phyloP scores from a whole-genome alignment of 2,888 invertebrate genomes.

The Strigamia transsilvanica region DNA sequence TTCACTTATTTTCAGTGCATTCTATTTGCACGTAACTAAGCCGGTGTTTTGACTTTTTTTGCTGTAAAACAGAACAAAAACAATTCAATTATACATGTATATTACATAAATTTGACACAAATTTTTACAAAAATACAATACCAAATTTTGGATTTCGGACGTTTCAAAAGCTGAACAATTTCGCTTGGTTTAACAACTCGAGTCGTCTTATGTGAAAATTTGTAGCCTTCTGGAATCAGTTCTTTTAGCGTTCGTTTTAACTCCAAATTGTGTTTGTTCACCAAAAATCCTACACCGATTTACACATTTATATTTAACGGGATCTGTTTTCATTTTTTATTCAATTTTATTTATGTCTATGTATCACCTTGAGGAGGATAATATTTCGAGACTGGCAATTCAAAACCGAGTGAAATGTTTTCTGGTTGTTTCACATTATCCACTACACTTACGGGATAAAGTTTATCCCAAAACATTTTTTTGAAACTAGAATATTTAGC shows the following conservation, averaged over 20 bases:
- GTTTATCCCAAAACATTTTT: constrained; percentile 16
- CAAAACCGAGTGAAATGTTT: background rate
- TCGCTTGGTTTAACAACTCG: background rate
- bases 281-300: background rate
- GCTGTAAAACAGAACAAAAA: background rate
- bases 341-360: background rate
- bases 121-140: background rate
- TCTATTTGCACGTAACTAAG: background rate
- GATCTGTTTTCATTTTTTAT: background rate
- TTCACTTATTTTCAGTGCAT: background rate
- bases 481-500: background rate
- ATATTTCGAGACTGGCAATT: background rate
- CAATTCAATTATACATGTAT: background rate
- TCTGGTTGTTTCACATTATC: background rate
- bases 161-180: background rate
- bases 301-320: too few species aligned
- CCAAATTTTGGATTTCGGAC: background rate
- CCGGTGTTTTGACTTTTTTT: background rate
- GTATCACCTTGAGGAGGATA: background rate
- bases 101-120: background rate
- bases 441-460: background rate
- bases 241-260: background rate
- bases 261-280: background rate
- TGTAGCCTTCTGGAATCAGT: background rate
- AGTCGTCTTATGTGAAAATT: background rate